Conservation (phyloP, 2,113 vertebrate genomes). For the Heterotilapia buettikoferi region DNA sequence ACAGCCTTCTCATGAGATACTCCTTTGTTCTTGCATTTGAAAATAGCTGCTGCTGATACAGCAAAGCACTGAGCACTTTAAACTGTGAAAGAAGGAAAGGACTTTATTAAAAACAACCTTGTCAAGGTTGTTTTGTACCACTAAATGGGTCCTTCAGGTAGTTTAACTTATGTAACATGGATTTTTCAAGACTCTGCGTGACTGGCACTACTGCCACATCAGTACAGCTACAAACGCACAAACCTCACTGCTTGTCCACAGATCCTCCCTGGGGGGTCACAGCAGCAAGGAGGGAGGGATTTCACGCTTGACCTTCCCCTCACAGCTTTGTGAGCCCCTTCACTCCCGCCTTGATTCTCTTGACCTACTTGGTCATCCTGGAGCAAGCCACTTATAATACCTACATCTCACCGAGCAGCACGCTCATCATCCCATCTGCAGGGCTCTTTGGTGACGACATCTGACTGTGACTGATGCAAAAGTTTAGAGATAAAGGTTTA, state of each 20-base stretch:
- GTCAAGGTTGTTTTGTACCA: not conserved
- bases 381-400: slow-evolving; percentile 74
- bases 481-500: slow-evolving; percentile 36
- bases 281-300: slow-evolving; percentile 45
- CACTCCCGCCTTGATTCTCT: slow-evolving; percentile 71
- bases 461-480: slow-evolving; percentile 14
- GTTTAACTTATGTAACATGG: not conserved
- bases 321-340: slow-evolving; percentile 70
- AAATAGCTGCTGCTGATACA: not conserved
- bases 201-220: not conserved
- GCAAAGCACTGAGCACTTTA: not conserved
- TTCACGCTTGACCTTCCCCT: slow-evolving; percentile 80
- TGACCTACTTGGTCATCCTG: slow-evolving; percentile 75
- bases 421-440: slow-evolving; percentile 13
- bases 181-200: not conserved
- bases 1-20: not conserved
- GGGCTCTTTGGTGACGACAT: not conserved
- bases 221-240: not conserved
- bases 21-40: not conserved
- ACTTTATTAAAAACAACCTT: not conserved
- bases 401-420: slow-evolving; percentile 42
- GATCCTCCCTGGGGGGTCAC: slow-evolving; percentile 58
- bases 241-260: slow-evolving; percentile 30
- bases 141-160: not conserved
- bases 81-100: not conserved